Conservation (phyloP, 53 echinoderm and acorn worm genomes). For the Holothuria leucospilota region DNA sequence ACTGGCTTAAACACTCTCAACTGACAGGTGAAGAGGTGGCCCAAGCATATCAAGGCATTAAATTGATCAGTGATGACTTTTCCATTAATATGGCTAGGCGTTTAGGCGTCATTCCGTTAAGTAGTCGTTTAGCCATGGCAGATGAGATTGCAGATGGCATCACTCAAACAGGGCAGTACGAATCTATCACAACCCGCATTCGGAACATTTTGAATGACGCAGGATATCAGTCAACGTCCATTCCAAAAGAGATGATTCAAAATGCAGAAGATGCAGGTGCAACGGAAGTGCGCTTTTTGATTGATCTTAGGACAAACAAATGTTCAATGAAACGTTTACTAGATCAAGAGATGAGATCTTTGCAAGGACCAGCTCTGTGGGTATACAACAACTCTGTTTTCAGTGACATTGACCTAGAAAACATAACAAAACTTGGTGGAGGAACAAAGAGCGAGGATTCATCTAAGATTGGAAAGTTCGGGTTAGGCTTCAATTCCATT, state of each 20-base stretch:
- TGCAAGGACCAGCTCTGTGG: slow-evolving; percentile 92
- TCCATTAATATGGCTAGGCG: slow-evolving; percentile 29
- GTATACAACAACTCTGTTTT: slow-evolving; percentile 85
- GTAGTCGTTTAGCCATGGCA: slow-evolving; percentile 54
- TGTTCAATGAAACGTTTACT: slow-evolving; percentile 54
- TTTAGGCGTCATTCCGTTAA: slow-evolving; percentile 56
- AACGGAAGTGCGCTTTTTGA: slow-evolving; percentile 81
- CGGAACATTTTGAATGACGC: slow-evolving; percentile 58
- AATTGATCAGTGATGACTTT: slow-evolving; percentile 50
- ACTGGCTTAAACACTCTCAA: slow-evolving; percentile 6
- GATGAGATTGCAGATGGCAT: slow-evolving; percentile 54
- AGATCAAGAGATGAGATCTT: slow-evolving; percentile 72
- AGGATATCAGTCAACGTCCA: slow-evolving; percentile 47
- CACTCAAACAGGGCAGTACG: slow-evolving; percentile 66
- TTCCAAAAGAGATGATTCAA: slow-evolving; percentile 91
- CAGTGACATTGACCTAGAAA: slow-evolving; percentile 77
- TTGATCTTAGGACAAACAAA: slow-evolving; percentile 77
- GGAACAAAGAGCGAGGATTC: slow-evolving; percentile 75
- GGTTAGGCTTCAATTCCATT: slow-evolving; percentile 91
- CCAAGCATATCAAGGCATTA: neutral
- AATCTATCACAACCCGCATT: slow-evolving; percentile 66
- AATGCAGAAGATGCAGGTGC: slow-evolving; percentile 99
- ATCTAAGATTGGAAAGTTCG: slow-evolving; percentile 89
- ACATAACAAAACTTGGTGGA: slow-evolving; percentile 84
- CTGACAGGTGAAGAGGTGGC: neutral